Evolutionary conservation across 2,888 invertebrate species (phyloP).

Genomic region (Macaria liturata): DNA sequence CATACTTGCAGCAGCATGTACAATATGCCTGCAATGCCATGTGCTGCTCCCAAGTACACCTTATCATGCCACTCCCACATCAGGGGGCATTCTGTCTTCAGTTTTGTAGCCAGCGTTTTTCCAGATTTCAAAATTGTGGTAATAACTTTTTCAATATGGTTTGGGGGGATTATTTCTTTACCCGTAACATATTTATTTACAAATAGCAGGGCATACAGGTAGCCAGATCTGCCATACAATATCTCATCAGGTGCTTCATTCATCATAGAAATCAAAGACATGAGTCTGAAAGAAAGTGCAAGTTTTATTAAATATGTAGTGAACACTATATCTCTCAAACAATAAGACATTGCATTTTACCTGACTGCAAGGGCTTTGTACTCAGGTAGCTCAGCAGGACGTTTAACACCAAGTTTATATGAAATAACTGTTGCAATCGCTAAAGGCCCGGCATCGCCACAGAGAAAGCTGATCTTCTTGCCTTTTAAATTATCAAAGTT

Average conservation of each 20-base stretch:
- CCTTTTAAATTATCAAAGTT: conserved; percentile 59
- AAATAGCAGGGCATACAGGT: conserved; percentile 90
- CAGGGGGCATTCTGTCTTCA: conserved; percentile 85
- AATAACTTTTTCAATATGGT: conserved; percentile 85
- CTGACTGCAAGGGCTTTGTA: conserved; percentile 74
- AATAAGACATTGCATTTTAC: conserved; percentile 48
- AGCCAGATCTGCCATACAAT: conserved; percentile 93
- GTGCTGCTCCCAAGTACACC: conserved; percentile 94
- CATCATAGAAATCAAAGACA: conserved; percentile 79
- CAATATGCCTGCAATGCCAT: conserved; percentile 93
- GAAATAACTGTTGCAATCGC: conserved; percentile 89
- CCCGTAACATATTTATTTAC: conserved; percentile 86
- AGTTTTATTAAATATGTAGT: no score
- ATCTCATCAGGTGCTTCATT: conserved; percentile 89
- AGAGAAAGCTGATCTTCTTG: conserved; percentile 86
- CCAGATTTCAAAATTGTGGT: conserved; percentile 85
- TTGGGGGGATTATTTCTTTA: conserved; percentile 82
- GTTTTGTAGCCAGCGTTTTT: conserved; percentile 78
- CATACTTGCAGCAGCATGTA: conserved; percentile 90
- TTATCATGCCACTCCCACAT: conserved; percentile 95
- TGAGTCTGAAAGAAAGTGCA: conserved; percentile 73
- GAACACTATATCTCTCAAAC: no score
- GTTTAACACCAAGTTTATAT: conserved; percentile 73
- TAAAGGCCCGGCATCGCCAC: conserved; percentile 91
- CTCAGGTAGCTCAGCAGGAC: conserved; percentile 68